Percentiles rank a stretch among this genome's conserved stretches.
These are phyloP conservation scores for Plotosus lineatus DNA, from an alignment of 2,113 vertebrate species.

Conservation along the genomic window DNA sequence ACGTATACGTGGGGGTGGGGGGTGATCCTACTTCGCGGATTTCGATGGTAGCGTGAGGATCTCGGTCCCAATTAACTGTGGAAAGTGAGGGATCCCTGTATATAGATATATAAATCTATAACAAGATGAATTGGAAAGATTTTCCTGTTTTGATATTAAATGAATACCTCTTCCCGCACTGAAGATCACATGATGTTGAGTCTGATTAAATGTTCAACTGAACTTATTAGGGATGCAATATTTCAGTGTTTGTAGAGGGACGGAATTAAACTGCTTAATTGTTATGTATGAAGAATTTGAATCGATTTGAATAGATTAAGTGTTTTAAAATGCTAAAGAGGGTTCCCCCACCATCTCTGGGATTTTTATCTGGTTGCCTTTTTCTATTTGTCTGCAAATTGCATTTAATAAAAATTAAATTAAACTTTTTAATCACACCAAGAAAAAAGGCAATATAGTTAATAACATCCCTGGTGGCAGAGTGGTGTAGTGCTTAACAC, in stretches of 20 bases:
- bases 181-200: neutral
- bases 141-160: neutral
- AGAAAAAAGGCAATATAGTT: too few relatives aligned
- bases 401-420: neutral
- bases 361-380: conserved; percentile 8
- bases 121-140: neutral
- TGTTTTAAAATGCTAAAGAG: neutral
- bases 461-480: too few relatives aligned
- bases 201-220: neutral
- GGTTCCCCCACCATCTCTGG: neutral
- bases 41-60: too few relatives aligned
- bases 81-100: too few relatives aligned
- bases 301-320: neutral
- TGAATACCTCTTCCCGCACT: neutral
- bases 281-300: neutral
- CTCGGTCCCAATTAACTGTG: too few relatives aligned
- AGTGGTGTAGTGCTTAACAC: too few relatives aligned
- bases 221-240: neutral
- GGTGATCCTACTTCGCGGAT: too few relatives aligned
- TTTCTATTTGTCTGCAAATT: neutral
- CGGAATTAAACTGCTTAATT: neutral
- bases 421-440: neutral
- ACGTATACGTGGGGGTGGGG: too few relatives aligned
- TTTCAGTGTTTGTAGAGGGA: neutral
- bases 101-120: too few relatives aligned